Conservation (phyloP, 1,140 invertebrate species). For the Pseudomyrmex flavicornis region DNA sequence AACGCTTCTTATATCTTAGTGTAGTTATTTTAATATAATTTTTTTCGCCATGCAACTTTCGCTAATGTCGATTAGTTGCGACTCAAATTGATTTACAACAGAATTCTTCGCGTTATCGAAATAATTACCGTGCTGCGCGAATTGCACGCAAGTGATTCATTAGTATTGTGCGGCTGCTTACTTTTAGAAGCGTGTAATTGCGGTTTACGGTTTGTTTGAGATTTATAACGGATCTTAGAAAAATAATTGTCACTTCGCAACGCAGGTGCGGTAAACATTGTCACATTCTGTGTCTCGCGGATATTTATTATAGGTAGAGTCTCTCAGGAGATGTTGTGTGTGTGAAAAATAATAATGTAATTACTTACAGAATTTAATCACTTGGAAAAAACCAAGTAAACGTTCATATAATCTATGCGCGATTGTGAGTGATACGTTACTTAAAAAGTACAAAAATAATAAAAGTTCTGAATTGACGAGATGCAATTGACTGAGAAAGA, state of each 20-base stretch:
- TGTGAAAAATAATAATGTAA: no score
- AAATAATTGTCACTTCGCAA: slow-evolving; percentile 32
- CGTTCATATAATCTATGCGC: no score
- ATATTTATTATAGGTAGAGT: background rate
- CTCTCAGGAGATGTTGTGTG: no score
- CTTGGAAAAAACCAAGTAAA: no score
- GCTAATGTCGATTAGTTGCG: slow-evolving; percentile 11
- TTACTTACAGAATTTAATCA: no score
- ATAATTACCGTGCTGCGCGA: slow-evolving; percentile 10
- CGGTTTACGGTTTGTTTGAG: slow-evolving; percentile 43
- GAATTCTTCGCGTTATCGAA: background rate
- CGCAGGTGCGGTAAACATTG: slow-evolving; percentile 8
- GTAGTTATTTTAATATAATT: slow-evolving; percentile 24
- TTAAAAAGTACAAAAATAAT: no score
- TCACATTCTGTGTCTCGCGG: slow-evolving; percentile 12
- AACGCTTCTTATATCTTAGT: background rate
- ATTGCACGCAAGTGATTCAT: background rate
- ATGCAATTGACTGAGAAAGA: background rate
- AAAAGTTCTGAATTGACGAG: no score
- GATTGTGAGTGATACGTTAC: no score
- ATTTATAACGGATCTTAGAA: slow-evolving; percentile 50
- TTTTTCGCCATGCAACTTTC: background rate
- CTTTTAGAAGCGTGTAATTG: slow-evolving; percentile 29
- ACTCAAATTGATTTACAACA: background rate
- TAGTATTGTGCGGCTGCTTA: background rate